Percentiles rank a stretch among this genome's conserved stretches.
phyloP scores from a whole-genome alignment of 2,888 invertebrate genomes.

The Brachypalpus laphriformis region DNA sequence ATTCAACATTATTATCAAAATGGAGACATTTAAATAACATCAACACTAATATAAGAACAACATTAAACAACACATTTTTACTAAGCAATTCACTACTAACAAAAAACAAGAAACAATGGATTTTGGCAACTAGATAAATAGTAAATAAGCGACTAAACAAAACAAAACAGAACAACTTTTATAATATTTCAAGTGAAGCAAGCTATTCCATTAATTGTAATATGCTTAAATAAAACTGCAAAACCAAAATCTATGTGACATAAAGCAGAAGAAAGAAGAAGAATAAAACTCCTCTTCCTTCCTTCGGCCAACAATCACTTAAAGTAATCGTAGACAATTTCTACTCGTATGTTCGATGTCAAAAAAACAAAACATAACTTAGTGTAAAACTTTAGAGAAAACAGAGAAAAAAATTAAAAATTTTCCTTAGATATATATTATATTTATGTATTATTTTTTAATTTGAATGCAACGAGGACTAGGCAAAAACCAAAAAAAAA shows the following conservation, averaged over 20 bases:
- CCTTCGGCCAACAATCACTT: slow-evolving; percentile 44
- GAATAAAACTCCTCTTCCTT: slow-evolving; percentile 16
- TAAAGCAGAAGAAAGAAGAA: slow-evolving; percentile 7
- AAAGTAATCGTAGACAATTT: slow-evolving; percentile 41
- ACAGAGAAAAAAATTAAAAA: not conserved
- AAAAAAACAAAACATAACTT: slow-evolving; percentile 30
- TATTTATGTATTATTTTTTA: slow-evolving; percentile 27
- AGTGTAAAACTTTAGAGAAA: slow-evolving; percentile 44
- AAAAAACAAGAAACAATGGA: slow-evolving; percentile 76
- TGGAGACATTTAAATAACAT: slow-evolving; percentile 37
- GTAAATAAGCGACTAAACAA: slow-evolving; percentile 67
- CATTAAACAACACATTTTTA: slow-evolving; percentile 75
- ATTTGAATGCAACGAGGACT: slow-evolving; percentile 61
- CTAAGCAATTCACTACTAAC: slow-evolving; percentile 60
- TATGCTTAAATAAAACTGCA: slow-evolving; percentile 42
- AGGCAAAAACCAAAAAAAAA: slow-evolving; percentile 44
- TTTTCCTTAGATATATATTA: slow-evolving; percentile 38
- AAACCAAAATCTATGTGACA: slow-evolving; percentile 61
- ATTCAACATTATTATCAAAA: slow-evolving; percentile 28
- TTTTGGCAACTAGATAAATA: slow-evolving; percentile 79
- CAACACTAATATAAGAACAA: slow-evolving; percentile 18
- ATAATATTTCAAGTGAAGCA: slow-evolving; percentile 53
- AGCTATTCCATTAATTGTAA: slow-evolving; percentile 40
- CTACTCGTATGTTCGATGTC: slow-evolving; percentile 59
- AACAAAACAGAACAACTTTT: slow-evolving; percentile 42